Percentiles rank a stretch among this genome's conserved stretches.
phyloP scores from a whole-genome alignment of 2,797 vertebrate species.

The Tenualosa thibaudeaui region DNA sequence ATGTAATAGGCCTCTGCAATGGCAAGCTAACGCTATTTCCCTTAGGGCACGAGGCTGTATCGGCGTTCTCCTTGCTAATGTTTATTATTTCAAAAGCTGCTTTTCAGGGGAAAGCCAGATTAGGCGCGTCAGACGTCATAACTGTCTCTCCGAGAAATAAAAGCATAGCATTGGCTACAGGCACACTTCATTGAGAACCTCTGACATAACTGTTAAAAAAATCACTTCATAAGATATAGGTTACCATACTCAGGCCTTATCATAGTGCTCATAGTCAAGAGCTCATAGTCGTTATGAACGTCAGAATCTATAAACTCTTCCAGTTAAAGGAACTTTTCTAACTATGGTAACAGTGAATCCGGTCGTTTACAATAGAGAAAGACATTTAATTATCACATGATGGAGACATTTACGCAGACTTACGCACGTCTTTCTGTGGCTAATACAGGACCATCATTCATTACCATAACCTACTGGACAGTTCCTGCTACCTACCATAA shows the following conservation, averaged over 20 bases:
- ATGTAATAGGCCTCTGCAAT: neutral
- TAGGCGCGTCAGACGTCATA: constrained; percentile 49
- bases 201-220: neutral
- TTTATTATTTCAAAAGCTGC: constrained; percentile 58
- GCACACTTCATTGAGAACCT: neutral
- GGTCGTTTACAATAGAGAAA: neutral
- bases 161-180: neutral
- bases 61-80: constrained; percentile 14
- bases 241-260: neutral
- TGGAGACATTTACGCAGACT: neutral
- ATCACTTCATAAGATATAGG: neutral
- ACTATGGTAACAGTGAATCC: neutral
- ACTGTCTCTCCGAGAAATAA: neutral
- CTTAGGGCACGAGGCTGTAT: neutral
- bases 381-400: neutral
- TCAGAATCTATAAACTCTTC: neutral
- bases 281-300: too few species aligned
- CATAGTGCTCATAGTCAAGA: too few species aligned
- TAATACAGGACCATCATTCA: neutral
- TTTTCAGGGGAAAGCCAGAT: constrained; percentile 68
- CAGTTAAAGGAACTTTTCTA: neutral
- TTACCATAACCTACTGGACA: neutral
- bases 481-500: neutral
- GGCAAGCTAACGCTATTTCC: neutral
- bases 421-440: neutral